Percentiles rank a stretch among this genome's conserved stretches.
phyloP scores from a whole-genome alignment of 2,797 vertebrate species.

The Bradypus variegatus region DNA sequence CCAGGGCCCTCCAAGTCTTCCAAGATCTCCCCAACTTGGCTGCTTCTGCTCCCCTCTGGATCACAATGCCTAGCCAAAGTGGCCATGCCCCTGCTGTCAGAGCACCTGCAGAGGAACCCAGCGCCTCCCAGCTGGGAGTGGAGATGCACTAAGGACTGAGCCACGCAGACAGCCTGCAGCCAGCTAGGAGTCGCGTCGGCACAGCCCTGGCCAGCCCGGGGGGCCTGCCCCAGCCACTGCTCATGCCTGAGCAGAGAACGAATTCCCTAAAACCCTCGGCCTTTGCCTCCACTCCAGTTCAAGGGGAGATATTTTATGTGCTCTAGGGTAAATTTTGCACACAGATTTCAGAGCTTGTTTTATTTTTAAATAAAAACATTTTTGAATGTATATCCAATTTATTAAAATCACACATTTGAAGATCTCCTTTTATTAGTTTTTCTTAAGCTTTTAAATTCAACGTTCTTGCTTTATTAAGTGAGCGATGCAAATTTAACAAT shows the following conservation, averaged over 20 bases:
- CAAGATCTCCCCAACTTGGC: not conserved
- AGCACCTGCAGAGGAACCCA: too few relatives aligned
- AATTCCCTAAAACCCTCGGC: not conserved
- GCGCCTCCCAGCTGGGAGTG: rapidly evolving
- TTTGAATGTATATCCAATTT: not conserved
- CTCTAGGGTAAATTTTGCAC: not conserved
- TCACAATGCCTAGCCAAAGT: not conserved
- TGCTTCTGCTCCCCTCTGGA: not conserved
- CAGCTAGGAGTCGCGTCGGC: not conserved
- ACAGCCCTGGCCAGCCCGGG: not conserved
- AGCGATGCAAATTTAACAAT: not conserved
- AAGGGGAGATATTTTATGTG: not conserved
- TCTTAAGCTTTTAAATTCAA: not conserved
- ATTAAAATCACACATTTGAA: not conserved
- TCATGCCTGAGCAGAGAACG: not conserved
- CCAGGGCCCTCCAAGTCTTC: not conserved
- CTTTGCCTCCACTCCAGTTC: not conserved
- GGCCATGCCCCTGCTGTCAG: too few relatives aligned
- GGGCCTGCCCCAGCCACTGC: too few relatives aligned
- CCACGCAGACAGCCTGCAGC: too few relatives aligned
- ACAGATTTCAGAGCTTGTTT: not conserved
- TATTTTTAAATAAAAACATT: not conserved
- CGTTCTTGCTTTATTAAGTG: not conserved
- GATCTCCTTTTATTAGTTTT: not conserved
- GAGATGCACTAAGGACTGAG: not conserved